A percentile compares a stretch with the other conserved stretches of the same genome.
These are phyloP conservation scores for Drosophila ambigua DNA, from an alignment of 1,140 invertebrate species.

Conservation along the genomic window DNA sequence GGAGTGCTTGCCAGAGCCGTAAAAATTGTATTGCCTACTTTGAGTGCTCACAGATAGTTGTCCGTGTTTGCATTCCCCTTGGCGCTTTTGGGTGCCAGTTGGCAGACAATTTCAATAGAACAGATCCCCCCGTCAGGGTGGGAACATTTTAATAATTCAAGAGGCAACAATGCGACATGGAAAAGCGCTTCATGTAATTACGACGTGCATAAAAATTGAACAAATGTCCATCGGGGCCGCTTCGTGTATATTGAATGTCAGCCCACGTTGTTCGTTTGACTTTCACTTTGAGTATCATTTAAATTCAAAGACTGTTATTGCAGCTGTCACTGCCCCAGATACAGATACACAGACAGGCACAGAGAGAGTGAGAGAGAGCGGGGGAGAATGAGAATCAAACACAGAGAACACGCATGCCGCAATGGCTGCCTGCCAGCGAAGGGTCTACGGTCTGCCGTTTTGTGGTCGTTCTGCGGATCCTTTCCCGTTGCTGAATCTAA, in stretches of 20 bases:
- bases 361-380: no score
- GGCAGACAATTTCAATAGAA: slow-evolving; percentile 44
- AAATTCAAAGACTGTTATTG: slow-evolving; percentile 68
- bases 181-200: slow-evolving; percentile 66
- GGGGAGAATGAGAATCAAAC: neutral
- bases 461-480: neutral
- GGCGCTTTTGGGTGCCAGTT: slow-evolving; percentile 32
- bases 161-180: slow-evolving; percentile 46
- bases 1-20: slow-evolving; percentile 42
- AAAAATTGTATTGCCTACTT: slow-evolving; percentile 55
- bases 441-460: neutral
- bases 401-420: neutral
- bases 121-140: slow-evolving; percentile 30
- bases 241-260: slow-evolving; percentile 25
- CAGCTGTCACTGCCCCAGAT: slow-evolving; percentile 49
- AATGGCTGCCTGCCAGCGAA: slow-evolving; percentile 12
- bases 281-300: slow-evolving; percentile 65
- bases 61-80: slow-evolving; percentile 5
- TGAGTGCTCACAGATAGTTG: neutral
- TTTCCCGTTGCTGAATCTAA: slow-evolving; percentile 21
- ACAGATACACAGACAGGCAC: slow-evolving; percentile 11
- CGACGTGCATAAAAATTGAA: slow-evolving; percentile 47
- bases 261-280: slow-evolving; percentile 27
- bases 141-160: slow-evolving; percentile 60
- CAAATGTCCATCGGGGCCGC: slow-evolving; percentile 27